Base-by-base conservation (phyloP, 2,797 vertebrate genomes). In the Eulemur coronatus region DNA sequence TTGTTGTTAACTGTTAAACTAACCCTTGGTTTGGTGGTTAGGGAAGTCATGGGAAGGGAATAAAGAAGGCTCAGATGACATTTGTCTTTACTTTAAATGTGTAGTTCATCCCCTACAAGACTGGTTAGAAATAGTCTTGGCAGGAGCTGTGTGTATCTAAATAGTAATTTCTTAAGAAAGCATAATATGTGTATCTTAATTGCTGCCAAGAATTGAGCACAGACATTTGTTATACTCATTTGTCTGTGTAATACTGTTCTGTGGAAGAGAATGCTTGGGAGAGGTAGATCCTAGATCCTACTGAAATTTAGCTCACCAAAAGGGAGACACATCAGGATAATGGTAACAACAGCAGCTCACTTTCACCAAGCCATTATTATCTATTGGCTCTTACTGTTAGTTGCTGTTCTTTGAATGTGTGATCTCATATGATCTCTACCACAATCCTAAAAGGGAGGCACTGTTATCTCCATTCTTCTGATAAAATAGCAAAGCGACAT, bases 151-250 rank as follows among this genome's bases (percentile, higher is more conserved):
- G 69, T 91, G 55, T 41, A 35, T 80, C 85, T 89, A 81, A 89
- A 70, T 59, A 82, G 61, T 94, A 48, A 75, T 97, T 91, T 96
- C 89, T 96, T 95, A 91, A 94, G 89, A 84, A 97, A 70, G 69
- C 30, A 15, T 63, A 59, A 22, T 63, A 46, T 35, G 30, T 69
- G 7, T 89, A 46, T 84, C 55, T 72, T 94, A 85, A 55, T 73
- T 90, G 61, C 79, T 4, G 50, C 90, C 78, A 93, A 85, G 79
- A 87, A 33, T 48, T 41, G 70, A 80, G 73, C 10, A 15, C 52
- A 95, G 90, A 76, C 46, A 63, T 91, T 94, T 57, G 92, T 96
- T 76, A 43, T 15, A 67, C 9, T 82, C 73, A 61, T 70, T 57
- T 91, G 41, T 67, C 78, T 86, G 76, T 92, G 67, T 78, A 61